Base-by-base conservation (phyloP, 2,888 invertebrate genomes). In the Ceramica pisi region DNA sequence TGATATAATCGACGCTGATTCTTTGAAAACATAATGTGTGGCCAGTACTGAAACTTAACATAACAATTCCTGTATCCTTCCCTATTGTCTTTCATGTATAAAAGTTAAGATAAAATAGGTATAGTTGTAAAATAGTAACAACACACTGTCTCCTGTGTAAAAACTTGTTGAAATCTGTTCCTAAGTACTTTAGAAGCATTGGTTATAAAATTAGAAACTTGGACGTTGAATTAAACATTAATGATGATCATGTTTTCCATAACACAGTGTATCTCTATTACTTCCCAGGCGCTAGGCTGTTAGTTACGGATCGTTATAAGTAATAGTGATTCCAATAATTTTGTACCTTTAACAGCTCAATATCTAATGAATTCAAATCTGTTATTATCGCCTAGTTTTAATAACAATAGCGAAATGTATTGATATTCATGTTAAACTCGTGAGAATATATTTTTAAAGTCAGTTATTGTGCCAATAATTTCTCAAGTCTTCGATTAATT, bases 331-430 rank as follows among this genome's bases (percentile, higher is more conserved):
- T 93, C 90, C 91, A 92, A 89, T 90, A 88, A 91, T 92, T 94
- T 94, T 93, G 90, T 93, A 93, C 92, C 90, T 90, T 91, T 87
- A 80, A 89, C 93, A 93, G 93, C 94, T 94, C 94, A 93, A 94
- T 91, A 89, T 85, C 82, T 86, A 85, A 88, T 84, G 86, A 87
- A 86, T 86, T 85, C 87, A 89, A 90, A 85, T 88, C 88, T 89
- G 90, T 90, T 91, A 87, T 90, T 91, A 87, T 86, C 74, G 89
- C 86, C 86, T 90, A 90, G 89, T 88, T 84, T 84, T 87, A 83
- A 88, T 84, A 82, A 89, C 84, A 86, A 83, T 86, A 86, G 82
- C 81, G 64, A 83, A 75, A 56, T 77, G 61, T 75, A 76, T 71
- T 79, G 62, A 82, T 75, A 67, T 83, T 61, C 76, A 74, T 75